phyloP scores from a whole-genome alignment of 1,140 invertebrate species.

The Orussus abietinus region DNA sequence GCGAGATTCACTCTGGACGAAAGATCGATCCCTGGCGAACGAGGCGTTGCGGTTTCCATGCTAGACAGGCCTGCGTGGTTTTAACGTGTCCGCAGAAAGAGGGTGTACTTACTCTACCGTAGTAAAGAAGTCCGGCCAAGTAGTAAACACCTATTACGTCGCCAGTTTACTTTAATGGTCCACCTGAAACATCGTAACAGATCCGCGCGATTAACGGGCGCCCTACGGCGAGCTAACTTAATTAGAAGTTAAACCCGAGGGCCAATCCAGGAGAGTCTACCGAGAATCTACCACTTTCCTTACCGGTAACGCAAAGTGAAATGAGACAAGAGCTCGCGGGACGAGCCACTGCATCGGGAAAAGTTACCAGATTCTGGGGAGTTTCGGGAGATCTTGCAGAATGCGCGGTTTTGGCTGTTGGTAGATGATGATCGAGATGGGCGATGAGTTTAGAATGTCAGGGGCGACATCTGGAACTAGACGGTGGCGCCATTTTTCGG shows the following conservation, averaged over 20 bases:
- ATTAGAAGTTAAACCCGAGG: conserved; percentile 22
- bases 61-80: background rate
- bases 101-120: conserved; percentile 45
- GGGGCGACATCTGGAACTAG: too few species aligned
- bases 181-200: conserved; percentile 42
- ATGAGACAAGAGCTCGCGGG: conserved; percentile 11
- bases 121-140: conserved; percentile 42
- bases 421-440: too few species aligned
- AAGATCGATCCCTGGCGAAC: too few species aligned
- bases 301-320: conserved; percentile 51
- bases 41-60: too few species aligned
- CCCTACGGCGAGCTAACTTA: conserved; percentile 25
- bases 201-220: conserved; percentile 17
- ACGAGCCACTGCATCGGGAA: too few species aligned
- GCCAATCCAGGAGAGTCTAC: background rate
- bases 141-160: conserved; percentile 40
- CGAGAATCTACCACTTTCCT: conserved; percentile 33
- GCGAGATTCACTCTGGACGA: background rate
- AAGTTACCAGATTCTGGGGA: too few species aligned
- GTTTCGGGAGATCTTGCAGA: too few species aligned
- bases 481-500: too few species aligned
- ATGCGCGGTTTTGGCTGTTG: too few species aligned
- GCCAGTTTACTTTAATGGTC: conserved; percentile 45
- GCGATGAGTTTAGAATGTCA: too few species aligned
- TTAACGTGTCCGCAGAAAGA: background rate